Percentiles rank a stretch among this genome's conserved stretches.
Evolutionary conservation across 2,797 vertebrate species (phyloP).

Genomic region (Microctenopoma steveboyesi): DNA sequence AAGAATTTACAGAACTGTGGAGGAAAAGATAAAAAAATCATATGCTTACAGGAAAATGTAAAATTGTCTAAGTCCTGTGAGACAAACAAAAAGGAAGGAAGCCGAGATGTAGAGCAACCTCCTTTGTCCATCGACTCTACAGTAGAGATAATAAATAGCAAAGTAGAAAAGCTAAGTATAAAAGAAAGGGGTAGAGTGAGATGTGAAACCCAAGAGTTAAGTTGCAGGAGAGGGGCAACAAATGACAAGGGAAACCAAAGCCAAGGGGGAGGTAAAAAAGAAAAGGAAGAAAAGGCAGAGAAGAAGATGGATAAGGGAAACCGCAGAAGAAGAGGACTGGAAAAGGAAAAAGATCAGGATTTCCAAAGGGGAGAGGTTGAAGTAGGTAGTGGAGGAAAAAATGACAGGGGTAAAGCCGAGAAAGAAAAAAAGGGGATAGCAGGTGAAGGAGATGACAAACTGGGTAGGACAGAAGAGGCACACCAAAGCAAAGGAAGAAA

Average conservation of each 20-base stretch:
- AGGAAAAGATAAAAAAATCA: constrained; percentile 53
- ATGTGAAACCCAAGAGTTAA: constrained; percentile 42
- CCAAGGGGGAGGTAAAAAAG: constrained; percentile 44
- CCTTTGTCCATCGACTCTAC: constrained; percentile 21
- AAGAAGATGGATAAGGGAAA: constrained; percentile 66
- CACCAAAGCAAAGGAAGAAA: constrained; percentile 76
- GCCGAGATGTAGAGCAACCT: constrained; percentile 35
- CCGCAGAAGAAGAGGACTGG: constrained; percentile 61
- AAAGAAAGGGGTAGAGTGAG: constrained; percentile 58
- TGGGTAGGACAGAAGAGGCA: constrained; percentile 53
- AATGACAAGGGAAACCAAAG: constrained; percentile 61
- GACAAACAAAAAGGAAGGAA: constrained; percentile 54
- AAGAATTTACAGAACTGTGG: constrained; percentile 23
- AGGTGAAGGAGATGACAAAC: constrained; percentile 51
- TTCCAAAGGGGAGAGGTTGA: constrained; percentile 55
- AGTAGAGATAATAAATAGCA: constrained; percentile 78
- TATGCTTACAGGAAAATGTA: constrained; percentile 28
- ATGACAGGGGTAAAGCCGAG: constrained; percentile 59
- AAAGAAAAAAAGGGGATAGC: constrained; percentile 53
- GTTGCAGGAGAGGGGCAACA: constrained; percentile 43
- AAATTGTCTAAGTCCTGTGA: constrained; percentile 52
- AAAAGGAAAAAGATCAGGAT: constrained; percentile 60
- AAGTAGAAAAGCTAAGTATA: constrained; percentile 84
- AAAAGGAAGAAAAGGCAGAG: constrained; percentile 64
- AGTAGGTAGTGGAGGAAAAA: constrained; percentile 40